Evolutionary conservation across 2,113 vertebrate genomes (phyloP).

Genomic region (Marmota monax): DNA sequence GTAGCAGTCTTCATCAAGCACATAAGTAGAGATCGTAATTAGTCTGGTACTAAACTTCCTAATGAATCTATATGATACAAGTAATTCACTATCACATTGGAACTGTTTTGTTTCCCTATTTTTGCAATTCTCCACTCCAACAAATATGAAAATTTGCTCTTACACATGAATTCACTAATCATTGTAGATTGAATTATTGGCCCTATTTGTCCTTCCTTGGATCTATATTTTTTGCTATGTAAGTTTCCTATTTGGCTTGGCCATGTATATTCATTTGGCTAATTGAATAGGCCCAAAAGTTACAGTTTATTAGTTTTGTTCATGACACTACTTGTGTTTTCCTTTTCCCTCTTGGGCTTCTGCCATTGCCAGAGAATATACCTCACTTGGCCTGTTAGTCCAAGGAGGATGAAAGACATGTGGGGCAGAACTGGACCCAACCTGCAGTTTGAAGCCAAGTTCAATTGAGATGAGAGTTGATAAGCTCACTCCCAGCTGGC

Average conservation of each 20-base stretch:
- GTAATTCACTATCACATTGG: not conserved
- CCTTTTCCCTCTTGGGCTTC: not conserved
- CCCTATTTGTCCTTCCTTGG: not conserved
- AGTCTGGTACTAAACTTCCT: conserved; percentile 30
- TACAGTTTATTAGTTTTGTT: not conserved
- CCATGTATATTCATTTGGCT: not conserved
- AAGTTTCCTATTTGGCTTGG: not conserved
- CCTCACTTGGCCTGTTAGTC: not conserved
- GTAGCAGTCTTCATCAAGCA: conserved; percentile 60
- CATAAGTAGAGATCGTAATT: not conserved
- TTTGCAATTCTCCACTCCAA: not conserved
- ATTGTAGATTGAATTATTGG: not conserved
- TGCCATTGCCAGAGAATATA: not conserved
- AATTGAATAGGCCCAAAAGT: not conserved
- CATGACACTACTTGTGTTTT: not conserved
- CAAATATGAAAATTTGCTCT: not conserved
- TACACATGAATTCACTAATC: not conserved
- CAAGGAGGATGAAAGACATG: not conserved
- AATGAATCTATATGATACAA: not conserved
- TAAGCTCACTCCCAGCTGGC: not conserved
- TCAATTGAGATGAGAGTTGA: not conserved
- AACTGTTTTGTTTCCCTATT: not conserved
- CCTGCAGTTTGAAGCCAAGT: too few species aligned
- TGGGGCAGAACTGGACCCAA: not conserved
- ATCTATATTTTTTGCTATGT: not conserved